Percentiles rank a stretch among this genome's conserved stretches.
Evolutionary conservation across 2,113 vertebrate species (phyloP).

Genomic region (Seriola dumerili): DNA sequence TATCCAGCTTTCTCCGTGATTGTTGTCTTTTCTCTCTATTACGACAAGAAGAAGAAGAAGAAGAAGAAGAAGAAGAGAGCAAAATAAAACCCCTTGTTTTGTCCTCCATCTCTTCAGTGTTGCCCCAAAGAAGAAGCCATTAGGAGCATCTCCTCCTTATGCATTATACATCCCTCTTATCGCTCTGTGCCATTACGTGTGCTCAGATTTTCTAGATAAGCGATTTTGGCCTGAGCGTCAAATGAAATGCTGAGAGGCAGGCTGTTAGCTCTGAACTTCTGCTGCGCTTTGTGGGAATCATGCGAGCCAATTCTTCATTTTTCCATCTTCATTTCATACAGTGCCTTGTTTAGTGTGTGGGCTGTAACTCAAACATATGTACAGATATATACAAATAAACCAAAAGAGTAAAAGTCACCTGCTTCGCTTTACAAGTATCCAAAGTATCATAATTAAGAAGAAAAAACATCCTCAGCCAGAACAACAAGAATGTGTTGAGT

Average conservation of each 20-base stretch:
- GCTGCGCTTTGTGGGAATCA: constrained; percentile 57
- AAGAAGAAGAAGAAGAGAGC: constrained; percentile 48
- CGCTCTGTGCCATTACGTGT: constrained; percentile 75
- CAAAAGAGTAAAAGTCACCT: not conserved
- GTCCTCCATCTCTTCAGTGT: constrained; percentile 60
- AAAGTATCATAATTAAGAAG: constrained; percentile 31
- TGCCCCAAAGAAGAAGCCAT: constrained; percentile 77
- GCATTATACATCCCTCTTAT: constrained; percentile 79
- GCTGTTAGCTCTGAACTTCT: constrained; percentile 66
- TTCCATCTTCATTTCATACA: constrained; percentile 37
- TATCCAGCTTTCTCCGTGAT: constrained; percentile 58
- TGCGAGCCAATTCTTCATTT: constrained; percentile 24
- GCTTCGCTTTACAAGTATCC: not conserved
- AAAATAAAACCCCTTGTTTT: constrained; percentile 72
- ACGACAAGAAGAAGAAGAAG: constrained; percentile 53
- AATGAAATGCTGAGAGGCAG: constrained; percentile 78
- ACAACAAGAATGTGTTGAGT: constrained; percentile 46
- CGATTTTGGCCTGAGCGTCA: constrained; percentile 76
- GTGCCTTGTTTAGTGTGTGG: constrained; percentile 1
- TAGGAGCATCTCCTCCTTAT: constrained; percentile 77
- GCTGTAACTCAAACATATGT: constrained; percentile 21
- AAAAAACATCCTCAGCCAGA: constrained; percentile 39
- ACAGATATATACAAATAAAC: not conserved
- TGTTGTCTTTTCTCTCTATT: constrained; percentile 60
- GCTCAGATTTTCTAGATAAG: constrained; percentile 82